Evolutionary conservation across 2,797 vertebrate species (phyloP).

Genomic region (Picus viridis): DNA sequence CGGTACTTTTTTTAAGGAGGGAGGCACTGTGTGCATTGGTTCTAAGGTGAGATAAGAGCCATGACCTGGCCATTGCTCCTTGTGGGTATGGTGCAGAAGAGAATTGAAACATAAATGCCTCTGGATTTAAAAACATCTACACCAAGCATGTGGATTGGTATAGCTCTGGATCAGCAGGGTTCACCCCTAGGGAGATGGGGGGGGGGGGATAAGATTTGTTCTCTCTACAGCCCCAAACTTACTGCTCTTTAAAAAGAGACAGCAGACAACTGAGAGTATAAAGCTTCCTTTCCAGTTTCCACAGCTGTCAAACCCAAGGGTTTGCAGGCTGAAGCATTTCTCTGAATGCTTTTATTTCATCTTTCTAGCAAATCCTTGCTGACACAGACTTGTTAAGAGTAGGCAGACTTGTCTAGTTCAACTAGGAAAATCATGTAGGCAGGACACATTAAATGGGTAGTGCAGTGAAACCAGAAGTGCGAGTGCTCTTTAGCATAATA

Average conservation of each 20-base stretch:
- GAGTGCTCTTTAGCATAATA: background rate
- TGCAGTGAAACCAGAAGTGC: conserved; percentile 25
- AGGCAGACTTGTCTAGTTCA: conserved; percentile 46
- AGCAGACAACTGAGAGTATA: background rate
- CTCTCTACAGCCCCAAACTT: background rate
- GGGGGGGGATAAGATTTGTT: background rate
- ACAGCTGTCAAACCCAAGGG: background rate
- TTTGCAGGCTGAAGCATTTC: conserved; percentile 25
- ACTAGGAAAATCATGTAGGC: background rate
- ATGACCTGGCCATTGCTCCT: background rate
- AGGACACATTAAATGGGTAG: background rate
- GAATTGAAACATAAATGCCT: background rate
- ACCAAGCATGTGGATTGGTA: background rate
- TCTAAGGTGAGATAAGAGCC: background rate
- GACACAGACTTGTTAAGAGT: conserved; percentile 11
- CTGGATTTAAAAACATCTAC: background rate
- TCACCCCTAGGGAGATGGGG: background rate
- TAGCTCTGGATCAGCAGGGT: background rate
- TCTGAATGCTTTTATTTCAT: conserved; percentile 27
- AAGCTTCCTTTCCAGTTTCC: background rate
- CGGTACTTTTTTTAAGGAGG: background rate
- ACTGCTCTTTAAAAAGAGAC: background rate
- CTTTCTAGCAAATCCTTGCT: conserved; percentile 45
- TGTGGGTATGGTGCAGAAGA: background rate
- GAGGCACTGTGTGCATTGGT: background rate